Conservation (phyloP, 2,113 vertebrate species). For the Poeciliopsis turrubarensis region DNA sequence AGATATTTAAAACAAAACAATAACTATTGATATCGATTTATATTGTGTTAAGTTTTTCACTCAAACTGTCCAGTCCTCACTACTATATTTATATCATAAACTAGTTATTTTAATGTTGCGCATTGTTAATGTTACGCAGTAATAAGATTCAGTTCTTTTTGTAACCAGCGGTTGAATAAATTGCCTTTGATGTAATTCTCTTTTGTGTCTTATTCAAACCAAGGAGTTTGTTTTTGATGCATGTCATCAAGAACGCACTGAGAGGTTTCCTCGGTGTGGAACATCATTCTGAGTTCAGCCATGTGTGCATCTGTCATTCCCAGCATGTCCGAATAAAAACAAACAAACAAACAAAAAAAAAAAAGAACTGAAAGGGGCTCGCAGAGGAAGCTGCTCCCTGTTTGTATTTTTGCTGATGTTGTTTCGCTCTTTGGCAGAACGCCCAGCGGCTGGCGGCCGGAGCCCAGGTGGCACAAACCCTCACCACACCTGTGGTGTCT, state of each 20-base stretch:
- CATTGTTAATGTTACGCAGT: not conserved
- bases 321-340: constrained; percentile 53
- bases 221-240: constrained; percentile 53
- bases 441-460: constrained; percentile 87
- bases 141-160: not conserved
- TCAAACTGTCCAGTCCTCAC: too few relatives aligned
- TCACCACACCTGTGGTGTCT: constrained; percentile 93
- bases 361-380: not conserved
- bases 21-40: too few relatives aligned
- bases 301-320: constrained; percentile 52
- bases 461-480: constrained; percentile 87
- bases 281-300: constrained; percentile 39
- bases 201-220: constrained; percentile 8
- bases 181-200: constrained; percentile 72
- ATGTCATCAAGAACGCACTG: constrained; percentile 47
- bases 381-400: not conserved
- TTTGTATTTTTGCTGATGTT: constrained; percentile 11
- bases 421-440: constrained; percentile 77
- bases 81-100: too few relatives aligned
- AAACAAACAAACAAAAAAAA: too few relatives aligned
- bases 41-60: too few relatives aligned
- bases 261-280: constrained; percentile 53
- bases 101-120: too few relatives aligned
- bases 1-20: too few relatives aligned
- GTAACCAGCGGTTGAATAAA: constrained; percentile 16